A percentile compares a stretch with the other conserved stretches of the same genome.
Evolutionary conservation across 2,797 vertebrate species (phyloP).

Genomic region (Brotula barbata): DNA sequence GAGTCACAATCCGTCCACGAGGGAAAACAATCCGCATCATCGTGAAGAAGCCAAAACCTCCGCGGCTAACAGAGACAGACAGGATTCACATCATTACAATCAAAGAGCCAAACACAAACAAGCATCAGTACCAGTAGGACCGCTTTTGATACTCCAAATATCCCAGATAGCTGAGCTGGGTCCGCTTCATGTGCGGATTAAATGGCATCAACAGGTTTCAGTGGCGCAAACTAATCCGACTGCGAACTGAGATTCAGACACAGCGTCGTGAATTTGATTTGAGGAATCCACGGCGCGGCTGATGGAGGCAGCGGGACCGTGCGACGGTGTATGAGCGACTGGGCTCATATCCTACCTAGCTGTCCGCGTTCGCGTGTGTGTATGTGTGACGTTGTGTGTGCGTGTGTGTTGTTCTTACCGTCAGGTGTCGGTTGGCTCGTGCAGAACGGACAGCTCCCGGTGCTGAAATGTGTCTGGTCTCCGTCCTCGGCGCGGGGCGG

Average conservation of each 20-base stretch:
- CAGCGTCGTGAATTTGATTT: slow-evolving; percentile 28
- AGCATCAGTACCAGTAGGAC: too few species aligned
- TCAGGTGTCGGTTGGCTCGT: slow-evolving; percentile 32
- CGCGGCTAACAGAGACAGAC: too few species aligned
- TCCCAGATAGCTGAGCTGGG: too few species aligned
- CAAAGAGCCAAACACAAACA: too few species aligned
- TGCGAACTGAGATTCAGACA: neutral
- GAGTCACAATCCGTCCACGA: too few species aligned
- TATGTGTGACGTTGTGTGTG: too few species aligned
- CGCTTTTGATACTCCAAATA: too few species aligned
- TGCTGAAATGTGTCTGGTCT: slow-evolving; percentile 59
- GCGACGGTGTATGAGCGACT: neutral
- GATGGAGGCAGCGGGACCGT: neutral
- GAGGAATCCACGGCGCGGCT: neutral
- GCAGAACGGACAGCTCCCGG: slow-evolving; percentile 64
- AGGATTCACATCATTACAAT: too few species aligned
- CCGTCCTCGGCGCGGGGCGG: slow-evolving; percentile 3
- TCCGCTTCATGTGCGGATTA: neutral
- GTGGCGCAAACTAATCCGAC: slow-evolving; percentile 33
- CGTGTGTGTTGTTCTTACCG: slow-evolving; percentile 53
- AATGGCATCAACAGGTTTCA: slow-evolving; percentile 59
- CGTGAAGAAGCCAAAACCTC: too few species aligned
- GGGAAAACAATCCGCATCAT: too few species aligned
- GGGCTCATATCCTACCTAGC: too few species aligned
- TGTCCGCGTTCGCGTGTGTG: too few species aligned